Base-by-base conservation (phyloP, 2,888 invertebrate genomes). In the Leptinotarsa peninsularis region DNA sequence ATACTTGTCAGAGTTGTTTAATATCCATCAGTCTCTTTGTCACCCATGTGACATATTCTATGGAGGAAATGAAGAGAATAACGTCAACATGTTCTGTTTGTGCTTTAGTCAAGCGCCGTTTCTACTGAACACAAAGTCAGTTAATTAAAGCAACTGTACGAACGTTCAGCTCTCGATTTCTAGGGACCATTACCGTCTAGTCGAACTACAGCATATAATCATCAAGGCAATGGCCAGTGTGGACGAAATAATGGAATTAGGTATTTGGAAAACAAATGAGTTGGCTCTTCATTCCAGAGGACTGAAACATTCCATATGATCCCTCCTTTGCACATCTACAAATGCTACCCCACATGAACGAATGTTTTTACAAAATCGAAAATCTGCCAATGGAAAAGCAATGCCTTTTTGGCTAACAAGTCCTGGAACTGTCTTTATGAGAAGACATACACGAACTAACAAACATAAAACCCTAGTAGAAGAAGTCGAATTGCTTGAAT, bases 381-480 rank as follows among this genome's bases (percentile, higher is more conserved):
- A 73, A 72, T 80, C 80, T 21, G n/a, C 67, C 49, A 72, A 81
- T 66, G 76, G 79, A 23, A 21, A 67, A 27, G 71, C 79, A 15
- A 60, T 75, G 49, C 76, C 81, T 50, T 73, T 78, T 79, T 77
- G 23, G 76, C 66, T 79, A 17, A 63, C 69, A 3, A 72, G 63
- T 66, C 76, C 76, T 18, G 71, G 80, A 43, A 68, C 66, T 66
- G 79, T 80, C 3, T 73, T 80, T 0, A 71, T 80, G 66, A 80
- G 72, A 71, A 74, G 52, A 66, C 43, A 77, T 70, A 71, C 68
- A 13, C 43, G 75, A 15, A 49, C 54, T n/a, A 63, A 27, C 33
- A 81, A 80, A 71, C 80, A 80, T 73, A 76, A 81, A 3, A 77
- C 77, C n/a, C 49, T 74, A 14, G 79, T 81, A 10, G 81, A 81